phyloP scores from a whole-genome alignment of 1,140 invertebrate genomes.

The Coelopa frigida region DNA sequence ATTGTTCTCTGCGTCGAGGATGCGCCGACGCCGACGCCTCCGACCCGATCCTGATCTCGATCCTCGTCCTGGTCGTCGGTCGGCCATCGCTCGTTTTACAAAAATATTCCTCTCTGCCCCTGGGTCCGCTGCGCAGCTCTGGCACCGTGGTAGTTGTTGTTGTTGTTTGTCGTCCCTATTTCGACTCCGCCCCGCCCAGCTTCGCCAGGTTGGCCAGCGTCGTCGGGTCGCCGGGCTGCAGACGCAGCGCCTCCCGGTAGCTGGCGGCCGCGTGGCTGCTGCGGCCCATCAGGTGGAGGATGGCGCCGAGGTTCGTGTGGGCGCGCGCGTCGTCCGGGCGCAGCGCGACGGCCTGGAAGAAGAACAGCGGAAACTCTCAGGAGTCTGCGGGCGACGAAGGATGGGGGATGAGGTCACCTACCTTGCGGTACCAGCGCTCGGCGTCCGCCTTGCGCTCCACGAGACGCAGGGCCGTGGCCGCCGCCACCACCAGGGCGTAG shows the following conservation, averaged over 20 bases:
- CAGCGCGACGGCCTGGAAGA: constrained; percentile 32
- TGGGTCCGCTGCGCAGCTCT: not conserved
- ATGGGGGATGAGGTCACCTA: constrained; percentile 41
- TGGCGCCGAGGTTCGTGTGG: constrained; percentile 89
- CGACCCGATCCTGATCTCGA: too few relatives aligned
- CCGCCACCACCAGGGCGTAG: constrained; percentile 75
- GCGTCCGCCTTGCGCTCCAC: constrained; percentile 69
- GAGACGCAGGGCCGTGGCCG: constrained; percentile 76
- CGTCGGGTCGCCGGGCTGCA: constrained; percentile 78
- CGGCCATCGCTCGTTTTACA: too few relatives aligned
- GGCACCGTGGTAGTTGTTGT: not conserved
- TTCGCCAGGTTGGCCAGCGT: constrained; percentile 84
- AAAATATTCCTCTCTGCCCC: constrained; percentile 3
- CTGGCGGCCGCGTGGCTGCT: constrained; percentile 74
- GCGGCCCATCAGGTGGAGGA: constrained; percentile 86
- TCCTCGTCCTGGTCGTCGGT: too few relatives aligned
- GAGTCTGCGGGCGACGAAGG: too few relatives aligned
- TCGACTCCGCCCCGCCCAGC: constrained; percentile 46
- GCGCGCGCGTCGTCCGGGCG: constrained; percentile 62
- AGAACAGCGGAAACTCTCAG: not conserved
- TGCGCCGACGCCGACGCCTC: too few relatives aligned
- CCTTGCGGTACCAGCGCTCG: constrained; percentile 76
- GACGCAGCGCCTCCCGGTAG: constrained; percentile 71
- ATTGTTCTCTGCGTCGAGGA: too few relatives aligned
- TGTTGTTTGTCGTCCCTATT: constrained; percentile 15